Conservation (phyloP, 2,113 vertebrate genomes). For the Poicephalus meyeri region DNA sequence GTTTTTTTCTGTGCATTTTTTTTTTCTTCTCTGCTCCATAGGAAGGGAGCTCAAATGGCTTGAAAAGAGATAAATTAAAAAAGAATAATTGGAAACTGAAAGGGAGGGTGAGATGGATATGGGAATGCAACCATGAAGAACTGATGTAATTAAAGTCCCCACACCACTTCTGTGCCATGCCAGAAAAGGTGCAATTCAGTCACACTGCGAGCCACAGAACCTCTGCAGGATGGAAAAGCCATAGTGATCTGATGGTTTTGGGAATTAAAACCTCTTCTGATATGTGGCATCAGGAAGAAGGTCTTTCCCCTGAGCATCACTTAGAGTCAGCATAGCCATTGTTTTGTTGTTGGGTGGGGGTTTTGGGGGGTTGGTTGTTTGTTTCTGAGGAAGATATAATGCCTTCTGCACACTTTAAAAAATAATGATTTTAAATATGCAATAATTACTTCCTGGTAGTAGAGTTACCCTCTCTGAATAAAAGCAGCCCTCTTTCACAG, state of each 20-base stretch:
- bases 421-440: background rate
- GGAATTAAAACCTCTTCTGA: background rate
- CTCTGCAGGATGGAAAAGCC: background rate
- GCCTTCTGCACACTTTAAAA: background rate
- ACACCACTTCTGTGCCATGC: background rate
- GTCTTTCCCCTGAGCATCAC: background rate
- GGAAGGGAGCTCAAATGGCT: background rate
- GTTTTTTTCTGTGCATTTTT: background rate
- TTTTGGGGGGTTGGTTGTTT: background rate
- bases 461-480: background rate
- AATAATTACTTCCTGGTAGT: background rate
- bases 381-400: background rate
- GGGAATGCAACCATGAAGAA: background rate
- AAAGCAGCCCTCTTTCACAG: background rate
- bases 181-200: background rate
- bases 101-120: background rate
- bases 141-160: background rate
- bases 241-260: accelerated
- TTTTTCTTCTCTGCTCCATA: background rate
- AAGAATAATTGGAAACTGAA: background rate
- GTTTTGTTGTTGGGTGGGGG: background rate
- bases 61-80: background rate
- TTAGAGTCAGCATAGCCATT: accelerated
- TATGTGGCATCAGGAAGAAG: accelerated
- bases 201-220: background rate